Conservation (phyloP, 2,797 vertebrate genomes). For the Malurus leucopterus region DNA sequence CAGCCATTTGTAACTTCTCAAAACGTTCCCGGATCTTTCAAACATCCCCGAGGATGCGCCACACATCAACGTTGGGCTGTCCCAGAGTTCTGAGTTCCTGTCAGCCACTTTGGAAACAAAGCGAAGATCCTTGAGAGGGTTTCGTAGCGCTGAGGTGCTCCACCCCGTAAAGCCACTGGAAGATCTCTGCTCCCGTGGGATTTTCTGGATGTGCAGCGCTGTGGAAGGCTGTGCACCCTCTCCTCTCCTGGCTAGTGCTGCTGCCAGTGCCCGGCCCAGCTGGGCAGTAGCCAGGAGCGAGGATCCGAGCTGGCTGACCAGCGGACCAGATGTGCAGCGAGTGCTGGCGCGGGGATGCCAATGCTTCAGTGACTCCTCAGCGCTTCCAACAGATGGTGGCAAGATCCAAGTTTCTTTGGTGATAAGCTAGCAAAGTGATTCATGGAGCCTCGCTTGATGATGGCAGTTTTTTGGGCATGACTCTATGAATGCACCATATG, state of each 20-base stretch:
- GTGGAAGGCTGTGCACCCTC: neutral
- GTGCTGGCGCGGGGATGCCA: slow-evolving; percentile 48
- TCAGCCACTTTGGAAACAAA: neutral
- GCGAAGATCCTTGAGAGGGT: neutral
- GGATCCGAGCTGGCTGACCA: slow-evolving; percentile 60
- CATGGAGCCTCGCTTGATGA: slow-evolving; percentile 60
- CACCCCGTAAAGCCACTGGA: neutral
- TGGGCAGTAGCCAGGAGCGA: slow-evolving; percentile 50
- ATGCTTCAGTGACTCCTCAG: slow-evolving; percentile 56
- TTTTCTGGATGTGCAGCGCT: neutral
- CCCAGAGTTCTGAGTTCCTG: neutral
- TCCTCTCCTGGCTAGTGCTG: slow-evolving; percentile 3
- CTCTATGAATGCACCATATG: slow-evolving; percentile 60
- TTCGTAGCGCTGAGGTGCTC: neutral
- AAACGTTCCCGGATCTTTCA: neutral
- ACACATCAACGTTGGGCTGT: neutral
- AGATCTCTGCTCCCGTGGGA: neutral
- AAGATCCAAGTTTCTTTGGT: slow-evolving; percentile 62
- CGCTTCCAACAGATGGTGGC: slow-evolving; percentile 55
- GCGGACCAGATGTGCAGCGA: slow-evolving; percentile 51
- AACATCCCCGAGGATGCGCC: neutral
- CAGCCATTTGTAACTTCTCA: slow-evolving; percentile 24
- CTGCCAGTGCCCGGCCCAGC: slow-evolving; percentile 43
- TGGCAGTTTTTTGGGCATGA: slow-evolving; percentile 65
- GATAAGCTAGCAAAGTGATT: slow-evolving; percentile 66